A percentile compares a stretch with the other conserved stretches of the same genome.
Conservation (phyloP, 1,140 invertebrate genomes). For the Anadara kagoshimensis region DNA sequence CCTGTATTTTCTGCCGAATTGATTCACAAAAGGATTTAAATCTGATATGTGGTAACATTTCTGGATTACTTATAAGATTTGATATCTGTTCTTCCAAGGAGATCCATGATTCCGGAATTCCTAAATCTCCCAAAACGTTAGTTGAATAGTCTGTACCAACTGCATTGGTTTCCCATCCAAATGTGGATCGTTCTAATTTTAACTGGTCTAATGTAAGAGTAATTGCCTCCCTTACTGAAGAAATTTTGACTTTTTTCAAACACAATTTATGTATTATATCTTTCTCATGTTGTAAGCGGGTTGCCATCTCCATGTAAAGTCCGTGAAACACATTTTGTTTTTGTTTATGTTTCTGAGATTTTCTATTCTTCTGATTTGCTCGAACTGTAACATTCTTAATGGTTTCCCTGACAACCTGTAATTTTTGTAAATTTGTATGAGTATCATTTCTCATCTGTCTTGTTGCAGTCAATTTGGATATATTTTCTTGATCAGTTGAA, state of each 20-base stretch:
- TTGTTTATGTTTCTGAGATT: slow-evolving; percentile 9
- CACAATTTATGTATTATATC: slow-evolving; percentile 25
- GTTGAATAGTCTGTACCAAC: slow-evolving; percentile 22
- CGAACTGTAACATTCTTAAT: slow-evolving; percentile 27
- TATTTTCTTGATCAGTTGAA: not conserved
- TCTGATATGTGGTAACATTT: slow-evolving; percentile 1
- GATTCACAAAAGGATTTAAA: slow-evolving; percentile 16
- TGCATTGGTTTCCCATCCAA: slow-evolving; percentile 22
- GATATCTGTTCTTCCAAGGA: slow-evolving; percentile 32
- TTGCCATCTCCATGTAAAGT: slow-evolving; percentile 36
- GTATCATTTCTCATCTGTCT: slow-evolving; percentile 22
- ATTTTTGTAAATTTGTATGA: slow-evolving; percentile 8
- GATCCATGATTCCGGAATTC: slow-evolving; percentile 35
- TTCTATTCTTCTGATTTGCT: not conserved
- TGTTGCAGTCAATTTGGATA: slow-evolving; percentile 1
- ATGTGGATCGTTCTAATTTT: slow-evolving; percentile 16
- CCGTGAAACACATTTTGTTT: slow-evolving; percentile 30
- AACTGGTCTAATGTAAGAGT: slow-evolving; percentile 26
- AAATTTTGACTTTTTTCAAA: slow-evolving; percentile 37
- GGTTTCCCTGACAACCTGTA: slow-evolving; percentile 25
- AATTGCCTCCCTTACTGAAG: slow-evolving; percentile 40
- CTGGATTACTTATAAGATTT: slow-evolving; percentile 9
- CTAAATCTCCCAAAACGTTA: slow-evolving; percentile 17
- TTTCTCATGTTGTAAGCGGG: slow-evolving; percentile 25
- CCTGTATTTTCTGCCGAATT: slow-evolving; percentile 23